A percentile compares a stretch with the other conserved stretches of the same genome.
Evolutionary conservation across 2,113 vertebrate genomes (phyloP).

Genomic region (Carassius carassius): DNA sequence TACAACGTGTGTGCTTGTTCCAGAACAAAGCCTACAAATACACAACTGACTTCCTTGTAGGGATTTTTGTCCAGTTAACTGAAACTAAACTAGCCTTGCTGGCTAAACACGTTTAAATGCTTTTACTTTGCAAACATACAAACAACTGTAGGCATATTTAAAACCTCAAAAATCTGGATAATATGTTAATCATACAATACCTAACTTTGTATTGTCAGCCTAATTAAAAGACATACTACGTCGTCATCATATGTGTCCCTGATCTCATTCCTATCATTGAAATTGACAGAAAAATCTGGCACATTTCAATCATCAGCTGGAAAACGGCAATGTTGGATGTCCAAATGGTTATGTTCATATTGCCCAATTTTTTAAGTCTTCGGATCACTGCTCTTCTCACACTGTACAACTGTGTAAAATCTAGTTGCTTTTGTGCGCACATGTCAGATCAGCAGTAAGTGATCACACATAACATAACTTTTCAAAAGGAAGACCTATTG

Average conservation of each 20-base stretch:
- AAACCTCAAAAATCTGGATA: neutral
- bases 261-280: neutral
- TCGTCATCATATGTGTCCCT: neutral
- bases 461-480: too few relatives aligned
- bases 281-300: neutral
- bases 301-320: neutral
- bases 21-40: neutral
- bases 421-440: too few relatives aligned
- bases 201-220: neutral
- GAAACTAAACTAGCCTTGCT: constrained; percentile 2
- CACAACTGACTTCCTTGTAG: neutral
- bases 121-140: neutral
- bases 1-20: neutral
- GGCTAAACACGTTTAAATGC: constrained; percentile 4
- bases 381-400: too few relatives aligned
- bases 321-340: neutral
- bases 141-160: neutral
- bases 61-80: neutral
- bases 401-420: too few relatives aligned
- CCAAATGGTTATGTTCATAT: neutral
- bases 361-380: too few relatives aligned
- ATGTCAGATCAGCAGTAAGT: too few relatives aligned
- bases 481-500: too few relatives aligned
- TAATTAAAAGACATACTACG: neutral
- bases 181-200: neutral